Percentiles rank a stretch among this genome's conserved stretches.
Evolutionary conservation across 1,140 invertebrate species (phyloP).

Genomic region (Drosophila rufa): DNA sequence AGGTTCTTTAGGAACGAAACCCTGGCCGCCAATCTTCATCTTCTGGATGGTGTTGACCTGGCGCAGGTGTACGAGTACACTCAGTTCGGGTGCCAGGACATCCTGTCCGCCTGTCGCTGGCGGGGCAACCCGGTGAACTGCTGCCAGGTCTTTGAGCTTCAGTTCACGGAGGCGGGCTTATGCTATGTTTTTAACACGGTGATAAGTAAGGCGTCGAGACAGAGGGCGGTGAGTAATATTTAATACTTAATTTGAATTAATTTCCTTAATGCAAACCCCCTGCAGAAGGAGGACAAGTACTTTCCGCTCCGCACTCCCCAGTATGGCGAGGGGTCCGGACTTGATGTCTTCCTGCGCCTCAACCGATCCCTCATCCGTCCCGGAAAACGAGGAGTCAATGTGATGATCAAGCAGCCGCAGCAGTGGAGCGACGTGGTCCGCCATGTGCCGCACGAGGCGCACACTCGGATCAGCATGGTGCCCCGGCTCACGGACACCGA

Average conservation of each 20-base stretch:
- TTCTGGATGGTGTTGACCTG: constrained; percentile 58
- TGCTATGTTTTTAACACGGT: constrained; percentile 72
- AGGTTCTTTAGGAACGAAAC: constrained; percentile 50
- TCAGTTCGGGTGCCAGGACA: constrained; percentile 44
- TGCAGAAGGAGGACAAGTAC: constrained; percentile 54
- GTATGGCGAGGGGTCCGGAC: constrained; percentile 54
- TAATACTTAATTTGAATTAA: not conserved
- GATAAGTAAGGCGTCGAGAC: constrained; percentile 31
- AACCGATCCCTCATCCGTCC: constrained; percentile 38
- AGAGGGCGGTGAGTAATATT: constrained; percentile 25
- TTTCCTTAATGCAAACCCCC: not conserved
- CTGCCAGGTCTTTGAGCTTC: constrained; percentile 67
- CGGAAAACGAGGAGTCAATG: constrained; percentile 41
- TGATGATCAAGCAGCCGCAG: constrained; percentile 73
- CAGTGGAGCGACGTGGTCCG: constrained; percentile 65
- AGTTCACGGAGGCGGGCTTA: constrained; percentile 71
- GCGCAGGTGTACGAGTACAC: constrained; percentile 39
- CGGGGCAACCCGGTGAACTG: constrained; percentile 52
- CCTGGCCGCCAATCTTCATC: constrained; percentile 14
- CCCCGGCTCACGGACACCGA: constrained; percentile 55
- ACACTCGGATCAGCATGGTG: constrained; percentile 53
- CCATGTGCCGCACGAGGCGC: constrained; percentile 41
- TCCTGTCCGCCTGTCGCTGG: constrained; percentile 63
- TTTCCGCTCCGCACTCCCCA: constrained; percentile 65
- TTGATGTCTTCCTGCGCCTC: constrained; percentile 51